These are phyloP conservation scores for Lepidocolaptes lacrymiger DNA, from an alignment of 2,797 vertebrate species.

Conservation along the genomic window DNA sequence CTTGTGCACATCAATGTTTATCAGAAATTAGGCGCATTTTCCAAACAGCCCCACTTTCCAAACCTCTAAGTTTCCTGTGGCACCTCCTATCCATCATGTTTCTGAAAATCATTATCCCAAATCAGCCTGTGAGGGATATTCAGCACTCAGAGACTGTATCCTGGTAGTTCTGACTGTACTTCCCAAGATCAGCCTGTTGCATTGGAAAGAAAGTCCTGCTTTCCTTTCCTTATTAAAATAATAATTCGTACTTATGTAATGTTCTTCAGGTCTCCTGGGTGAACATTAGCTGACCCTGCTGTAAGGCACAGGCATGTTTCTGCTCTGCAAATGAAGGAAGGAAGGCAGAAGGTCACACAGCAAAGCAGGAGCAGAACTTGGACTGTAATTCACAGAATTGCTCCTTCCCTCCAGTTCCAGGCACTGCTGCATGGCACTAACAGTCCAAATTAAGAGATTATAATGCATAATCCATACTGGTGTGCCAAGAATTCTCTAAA, in stretches of 20 bases:
- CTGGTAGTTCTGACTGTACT: not conserved
- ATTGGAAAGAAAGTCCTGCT: not conserved
- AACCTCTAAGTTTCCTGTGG: not conserved
- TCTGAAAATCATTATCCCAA: not conserved
- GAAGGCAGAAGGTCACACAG: not conserved
- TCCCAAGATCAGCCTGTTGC: not conserved
- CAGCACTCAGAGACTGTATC: not conserved
- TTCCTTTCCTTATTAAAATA: not conserved
- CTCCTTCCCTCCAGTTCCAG: not conserved
- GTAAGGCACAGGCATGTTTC: not conserved
- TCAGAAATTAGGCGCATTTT: not conserved
- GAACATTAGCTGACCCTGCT: not conserved
- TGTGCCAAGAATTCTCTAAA: slow-evolving; percentile 26
- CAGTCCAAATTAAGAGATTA: slow-evolving; percentile 56
- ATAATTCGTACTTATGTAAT: not conserved
- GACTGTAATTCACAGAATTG: not conserved
- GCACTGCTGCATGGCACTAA: not conserved
- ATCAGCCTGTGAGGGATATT: not conserved
- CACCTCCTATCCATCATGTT: not conserved
- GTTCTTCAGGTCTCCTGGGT: not conserved
- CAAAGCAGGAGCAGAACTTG: not conserved
- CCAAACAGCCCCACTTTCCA: not conserved
- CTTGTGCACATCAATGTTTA: not conserved
- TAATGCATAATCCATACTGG: slow-evolving; percentile 52
- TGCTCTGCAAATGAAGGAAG: not conserved